These are phyloP conservation scores for Acrobasis repandana DNA, from an alignment of 2,888 invertebrate species.

Conservation along the genomic window DNA sequence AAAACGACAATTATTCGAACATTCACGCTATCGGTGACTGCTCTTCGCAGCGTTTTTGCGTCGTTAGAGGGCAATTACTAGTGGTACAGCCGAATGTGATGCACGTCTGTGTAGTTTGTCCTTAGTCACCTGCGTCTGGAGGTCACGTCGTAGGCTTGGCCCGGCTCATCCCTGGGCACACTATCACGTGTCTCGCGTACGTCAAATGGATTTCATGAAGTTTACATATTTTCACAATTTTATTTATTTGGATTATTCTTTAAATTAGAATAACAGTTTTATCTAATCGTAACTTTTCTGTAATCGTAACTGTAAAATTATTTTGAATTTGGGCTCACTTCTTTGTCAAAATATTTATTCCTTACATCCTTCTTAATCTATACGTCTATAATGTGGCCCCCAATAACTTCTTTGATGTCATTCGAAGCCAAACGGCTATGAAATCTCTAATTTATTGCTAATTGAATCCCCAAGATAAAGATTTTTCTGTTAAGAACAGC, in stretches of 20 bases:
- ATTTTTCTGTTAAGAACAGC: conserved; percentile 14
- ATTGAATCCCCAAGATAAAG: conserved; percentile 4
- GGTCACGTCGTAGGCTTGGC: conserved; percentile 58
- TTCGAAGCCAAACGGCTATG: background rate
- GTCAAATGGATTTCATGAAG: conserved; percentile 30
- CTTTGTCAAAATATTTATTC: background rate
- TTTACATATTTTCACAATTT: background rate
- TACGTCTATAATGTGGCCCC: background rate
- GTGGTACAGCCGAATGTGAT: conserved; percentile 41
- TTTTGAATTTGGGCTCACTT: background rate
- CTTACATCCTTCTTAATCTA: background rate
- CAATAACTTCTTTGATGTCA: background rate
- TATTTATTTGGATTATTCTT: too few species aligned
- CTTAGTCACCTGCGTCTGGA: conserved; percentile 70
- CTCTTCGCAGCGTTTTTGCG: conserved; percentile 46
- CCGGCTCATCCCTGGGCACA: conserved; percentile 49
- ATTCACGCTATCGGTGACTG: conserved; percentile 37
- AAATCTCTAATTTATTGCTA: conserved; percentile 11
- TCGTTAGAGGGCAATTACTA: conserved; percentile 57
- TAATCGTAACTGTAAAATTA: too few species aligned
- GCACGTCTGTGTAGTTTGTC: conserved; percentile 45
- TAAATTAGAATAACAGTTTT: background rate
- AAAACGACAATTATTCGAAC: conserved; percentile 43
- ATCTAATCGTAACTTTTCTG: background rate
- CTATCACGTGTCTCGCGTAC: conserved; percentile 55